Conservation (phyloP, 2,888 invertebrate species). For the Augiades crinisus region DNA sequence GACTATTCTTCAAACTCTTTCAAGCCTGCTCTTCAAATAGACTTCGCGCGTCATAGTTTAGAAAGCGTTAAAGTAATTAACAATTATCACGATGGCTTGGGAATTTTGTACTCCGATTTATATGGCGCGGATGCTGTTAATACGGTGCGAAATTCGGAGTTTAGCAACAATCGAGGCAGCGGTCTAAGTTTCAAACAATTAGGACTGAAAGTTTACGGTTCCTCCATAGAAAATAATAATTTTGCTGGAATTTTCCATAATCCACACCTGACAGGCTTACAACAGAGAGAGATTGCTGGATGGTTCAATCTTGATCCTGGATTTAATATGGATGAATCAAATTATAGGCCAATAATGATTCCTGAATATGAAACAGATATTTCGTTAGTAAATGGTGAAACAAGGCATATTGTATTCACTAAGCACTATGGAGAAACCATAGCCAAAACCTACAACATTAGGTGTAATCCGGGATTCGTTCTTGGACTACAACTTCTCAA, state of each 20-base stretch:
- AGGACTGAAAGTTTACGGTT: conserved; percentile 89
- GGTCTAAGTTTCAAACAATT: conserved; percentile 95
- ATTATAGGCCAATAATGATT: conserved; percentile 87
- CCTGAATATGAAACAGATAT: conserved; percentile 84
- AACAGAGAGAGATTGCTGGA: conserved; percentile 95
- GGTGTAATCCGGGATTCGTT: conserved; percentile 91
- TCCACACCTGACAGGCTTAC: conserved; percentile 90
- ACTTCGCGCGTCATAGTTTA: conserved; percentile 90
- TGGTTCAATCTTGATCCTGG: conserved; percentile 91
- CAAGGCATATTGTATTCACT: conserved; percentile 90
- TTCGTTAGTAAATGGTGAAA: conserved; percentile 86
- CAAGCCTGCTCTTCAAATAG: conserved; percentile 94
- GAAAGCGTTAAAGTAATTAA: conserved; percentile 91
- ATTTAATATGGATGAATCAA: conserved; percentile 84
- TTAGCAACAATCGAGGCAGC: conserved; percentile 91
- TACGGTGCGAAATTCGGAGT: conserved; percentile 91
- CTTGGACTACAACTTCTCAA: conserved; percentile 95
- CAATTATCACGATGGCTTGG: conserved; percentile 96
- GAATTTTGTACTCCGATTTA: conserved; percentile 96
- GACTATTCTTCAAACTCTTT: conserved; percentile 95
- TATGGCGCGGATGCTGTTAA: conserved; percentile 92
- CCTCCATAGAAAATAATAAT: conserved; percentile 90
- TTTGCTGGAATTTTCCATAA: conserved; percentile 96
- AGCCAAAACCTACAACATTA: conserved; percentile 81
- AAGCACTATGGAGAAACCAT: conserved; percentile 82